These are phyloP conservation scores for Oryzias javanicus DNA, from an alignment of 2,113 vertebrate species.

Conservation along the genomic window DNA sequence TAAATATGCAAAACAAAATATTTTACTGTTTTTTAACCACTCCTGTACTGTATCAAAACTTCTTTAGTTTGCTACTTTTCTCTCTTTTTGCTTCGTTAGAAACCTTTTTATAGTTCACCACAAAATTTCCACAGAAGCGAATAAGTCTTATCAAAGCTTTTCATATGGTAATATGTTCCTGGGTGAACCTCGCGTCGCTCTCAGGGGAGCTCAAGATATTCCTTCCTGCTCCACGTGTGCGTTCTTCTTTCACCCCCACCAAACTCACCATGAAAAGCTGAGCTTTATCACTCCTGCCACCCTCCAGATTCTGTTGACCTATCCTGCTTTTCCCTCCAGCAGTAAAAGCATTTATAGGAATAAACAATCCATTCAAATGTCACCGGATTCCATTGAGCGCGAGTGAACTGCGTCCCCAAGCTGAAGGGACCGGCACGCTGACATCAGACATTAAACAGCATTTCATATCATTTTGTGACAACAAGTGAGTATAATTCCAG, in stretches of 20 bases:
- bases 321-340: slow-evolving; percentile 14
- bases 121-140: slow-evolving; percentile 24
- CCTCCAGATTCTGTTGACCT: slow-evolving; percentile 40
- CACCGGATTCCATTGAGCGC: slow-evolving; percentile 51
- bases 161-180: slow-evolving; percentile 58
- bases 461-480: slow-evolving; percentile 43
- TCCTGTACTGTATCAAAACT: background rate
- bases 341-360: slow-evolving; percentile 38
- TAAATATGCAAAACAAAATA: too few species aligned
- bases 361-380: slow-evolving; percentile 63
- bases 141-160: slow-evolving; percentile 29
- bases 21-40: too few species aligned
- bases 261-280: slow-evolving; percentile 24
- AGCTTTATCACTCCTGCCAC: slow-evolving; percentile 36
- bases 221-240: slow-evolving; percentile 16
- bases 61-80: background rate
- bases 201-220: slow-evolving; percentile 17
- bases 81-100: slow-evolving; percentile 16
- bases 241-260: slow-evolving; percentile 16
- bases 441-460: slow-evolving; percentile 55
- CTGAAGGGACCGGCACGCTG: slow-evolving; percentile 36
- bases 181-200: slow-evolving; percentile 28
- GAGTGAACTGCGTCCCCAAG: slow-evolving; percentile 14
- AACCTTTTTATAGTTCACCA: slow-evolving; percentile 26
- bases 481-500: slow-evolving; percentile 13